Conservation (phyloP, 2,113 vertebrate genomes). For the Dascyllus trimaculatus region DNA sequence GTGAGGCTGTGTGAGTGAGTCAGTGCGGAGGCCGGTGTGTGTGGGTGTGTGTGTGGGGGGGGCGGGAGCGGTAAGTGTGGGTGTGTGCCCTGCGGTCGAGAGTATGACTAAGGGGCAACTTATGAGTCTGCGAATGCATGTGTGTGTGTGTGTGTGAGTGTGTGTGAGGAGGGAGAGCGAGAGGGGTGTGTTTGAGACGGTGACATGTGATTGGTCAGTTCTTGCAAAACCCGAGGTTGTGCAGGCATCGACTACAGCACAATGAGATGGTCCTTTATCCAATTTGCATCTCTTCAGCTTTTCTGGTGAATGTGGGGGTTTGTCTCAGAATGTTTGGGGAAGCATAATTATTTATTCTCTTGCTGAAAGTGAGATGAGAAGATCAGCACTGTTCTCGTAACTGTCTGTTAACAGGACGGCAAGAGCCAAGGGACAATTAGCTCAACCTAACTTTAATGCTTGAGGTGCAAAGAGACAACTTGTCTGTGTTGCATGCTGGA, state of each 20-base stretch:
- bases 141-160: constrained; percentile 2
- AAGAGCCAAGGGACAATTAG: not conserved
- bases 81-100: constrained; percentile 35
- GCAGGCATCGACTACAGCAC: constrained; percentile 21
- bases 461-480: too few species aligned
- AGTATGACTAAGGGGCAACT: constrained; percentile 59
- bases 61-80: constrained; percentile 32
- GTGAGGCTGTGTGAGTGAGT: constrained; percentile 48
- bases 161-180: not conserved
- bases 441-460: not conserved
- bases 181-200: constrained; percentile 52
- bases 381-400: not conserved
- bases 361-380: too few species aligned
- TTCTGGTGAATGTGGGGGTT: constrained; percentile 10
- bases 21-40: constrained; percentile 39
- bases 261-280: constrained; percentile 35
- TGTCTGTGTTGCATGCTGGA: too few species aligned
- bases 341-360: not conserved
- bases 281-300: constrained; percentile 22
- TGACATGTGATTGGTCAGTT: constrained; percentile 59
- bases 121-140: constrained; percentile 32
- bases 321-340: not conserved
- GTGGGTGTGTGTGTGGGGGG: constrained; percentile 33
- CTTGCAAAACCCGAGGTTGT: constrained; percentile 29
- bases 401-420: not conserved